Percentiles rank a stretch among this genome's conserved stretches.
Conservation (phyloP, 2,113 vertebrate genomes). For the Micronycteris hirsuta region DNA sequence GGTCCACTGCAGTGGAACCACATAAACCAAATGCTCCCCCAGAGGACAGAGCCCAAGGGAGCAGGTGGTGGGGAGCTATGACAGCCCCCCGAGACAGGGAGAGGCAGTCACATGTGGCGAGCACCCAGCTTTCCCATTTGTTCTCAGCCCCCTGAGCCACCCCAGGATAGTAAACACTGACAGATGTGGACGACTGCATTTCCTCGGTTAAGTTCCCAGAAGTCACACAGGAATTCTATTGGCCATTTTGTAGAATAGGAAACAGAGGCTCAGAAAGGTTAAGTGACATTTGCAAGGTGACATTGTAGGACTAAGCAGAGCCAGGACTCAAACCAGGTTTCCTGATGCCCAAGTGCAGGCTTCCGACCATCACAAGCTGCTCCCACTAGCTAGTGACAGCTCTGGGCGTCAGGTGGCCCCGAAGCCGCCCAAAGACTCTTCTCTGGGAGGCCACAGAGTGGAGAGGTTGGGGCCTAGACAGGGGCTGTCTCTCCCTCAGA, state of each 20-base stretch:
- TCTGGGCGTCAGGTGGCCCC: neutral
- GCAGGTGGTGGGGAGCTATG: neutral
- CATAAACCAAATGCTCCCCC: neutral
- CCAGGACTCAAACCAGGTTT: neutral
- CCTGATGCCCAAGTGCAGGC: neutral
- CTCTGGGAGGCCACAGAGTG: too few species aligned
- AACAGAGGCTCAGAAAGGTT: neutral
- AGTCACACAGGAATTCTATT: neutral
- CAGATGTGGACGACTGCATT: neutral
- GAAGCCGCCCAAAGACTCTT: neutral
- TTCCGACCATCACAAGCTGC: neutral
- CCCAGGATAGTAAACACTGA: rapidly evolving
- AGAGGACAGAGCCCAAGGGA: neutral
- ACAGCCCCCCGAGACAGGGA: neutral
- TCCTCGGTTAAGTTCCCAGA: neutral
- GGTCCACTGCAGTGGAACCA: neutral
- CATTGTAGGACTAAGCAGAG: neutral
- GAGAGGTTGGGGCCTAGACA: neutral
- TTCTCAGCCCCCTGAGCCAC: neutral
- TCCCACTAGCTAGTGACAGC: neutral
- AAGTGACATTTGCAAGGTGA: neutral
- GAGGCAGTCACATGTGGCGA: too few species aligned
- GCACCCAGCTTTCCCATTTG: neutral
- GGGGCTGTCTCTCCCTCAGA: neutral
- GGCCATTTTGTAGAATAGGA: neutral